Percentiles rank a stretch among this genome's conserved stretches.
phyloP scores from a whole-genome alignment of 1,140 invertebrate species.

The Idris sp. region DNA sequence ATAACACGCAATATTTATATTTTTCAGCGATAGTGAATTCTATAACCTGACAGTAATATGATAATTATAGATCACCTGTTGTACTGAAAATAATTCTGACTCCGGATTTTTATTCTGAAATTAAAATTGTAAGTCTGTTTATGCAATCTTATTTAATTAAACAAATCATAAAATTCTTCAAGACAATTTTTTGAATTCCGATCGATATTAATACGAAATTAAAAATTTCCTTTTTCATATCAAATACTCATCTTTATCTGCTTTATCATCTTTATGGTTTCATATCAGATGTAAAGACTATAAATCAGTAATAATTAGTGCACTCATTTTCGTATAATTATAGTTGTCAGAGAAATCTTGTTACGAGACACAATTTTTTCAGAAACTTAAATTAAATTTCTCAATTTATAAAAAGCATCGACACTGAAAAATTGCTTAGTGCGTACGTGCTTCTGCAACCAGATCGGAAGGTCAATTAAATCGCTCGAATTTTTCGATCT shows the following conservation, averaged over 20 bases:
- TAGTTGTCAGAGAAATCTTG: conserved; percentile 20
- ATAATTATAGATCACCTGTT: too few relatives aligned
- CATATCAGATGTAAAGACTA: conserved; percentile 17
- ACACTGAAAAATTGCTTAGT: neutral
- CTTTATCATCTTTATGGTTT: conserved; percentile 14
- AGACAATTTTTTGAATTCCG: too few relatives aligned
- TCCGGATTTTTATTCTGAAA: too few relatives aligned
- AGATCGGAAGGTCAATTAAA: conserved; percentile 30
- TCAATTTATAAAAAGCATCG: conserved; percentile 7
- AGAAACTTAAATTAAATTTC: conserved; percentile 12
- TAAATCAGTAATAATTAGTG: conserved; percentile 30
- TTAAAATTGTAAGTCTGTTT: too few relatives aligned
- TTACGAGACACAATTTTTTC: conserved; percentile 21
- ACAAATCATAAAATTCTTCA: too few relatives aligned
- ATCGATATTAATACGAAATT: too few relatives aligned
- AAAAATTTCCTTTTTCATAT: neutral
- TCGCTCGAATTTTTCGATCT: conserved; percentile 13
- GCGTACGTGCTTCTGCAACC: neutral
- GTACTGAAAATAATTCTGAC: too few relatives aligned
- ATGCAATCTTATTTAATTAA: too few relatives aligned
- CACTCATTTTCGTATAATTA: conserved; percentile 32
- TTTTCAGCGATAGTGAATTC: too few relatives aligned
- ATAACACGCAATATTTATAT: too few relatives aligned
- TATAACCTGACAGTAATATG: too few relatives aligned
- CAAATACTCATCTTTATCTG: too few relatives aligned